Percentiles rank a stretch among this genome's conserved stretches.
Conservation (phyloP, 2,797 vertebrate species). For the Eupleurogrammus muticus region DNA sequence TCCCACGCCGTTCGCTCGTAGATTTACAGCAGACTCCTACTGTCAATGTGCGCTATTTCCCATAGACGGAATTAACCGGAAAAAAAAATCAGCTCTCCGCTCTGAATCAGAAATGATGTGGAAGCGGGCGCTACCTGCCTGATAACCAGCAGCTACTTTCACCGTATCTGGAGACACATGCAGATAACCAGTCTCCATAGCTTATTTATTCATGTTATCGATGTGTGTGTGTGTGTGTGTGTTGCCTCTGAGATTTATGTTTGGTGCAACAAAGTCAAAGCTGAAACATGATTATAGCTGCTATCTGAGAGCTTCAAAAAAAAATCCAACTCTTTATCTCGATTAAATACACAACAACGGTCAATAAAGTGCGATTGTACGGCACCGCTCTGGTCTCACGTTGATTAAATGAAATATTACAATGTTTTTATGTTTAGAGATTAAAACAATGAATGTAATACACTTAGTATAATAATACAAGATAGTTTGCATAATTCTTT, state of each 20-base stretch:
- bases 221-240: conserved; percentile 10
- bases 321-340: conserved; percentile 54
- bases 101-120: conserved; percentile 19
- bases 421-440: no score
- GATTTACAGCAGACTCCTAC: no score
- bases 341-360: conserved; percentile 28
- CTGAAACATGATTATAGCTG: conserved; percentile 38
- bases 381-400: no score
- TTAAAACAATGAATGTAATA: no score
- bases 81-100: conserved; percentile 7
- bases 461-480: no score
- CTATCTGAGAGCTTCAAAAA: conserved; percentile 53
- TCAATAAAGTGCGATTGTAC: no score
- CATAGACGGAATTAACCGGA: not conserved
- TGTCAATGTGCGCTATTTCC: no score
- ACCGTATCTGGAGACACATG: conserved; percentile 38
- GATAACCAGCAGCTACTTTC: conserved; percentile 10
- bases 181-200: conserved; percentile 46
- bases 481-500: no score
- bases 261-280: conserved; percentile 54
- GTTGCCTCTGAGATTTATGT: conserved; percentile 46
- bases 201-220: conserved; percentile 58
- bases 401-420: no score
- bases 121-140: conserved; percentile 14
- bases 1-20: no score